These are phyloP conservation scores for Eremophila alpestris DNA, from an alignment of 2,797 vertebrate genomes.

Conservation along the genomic window DNA sequence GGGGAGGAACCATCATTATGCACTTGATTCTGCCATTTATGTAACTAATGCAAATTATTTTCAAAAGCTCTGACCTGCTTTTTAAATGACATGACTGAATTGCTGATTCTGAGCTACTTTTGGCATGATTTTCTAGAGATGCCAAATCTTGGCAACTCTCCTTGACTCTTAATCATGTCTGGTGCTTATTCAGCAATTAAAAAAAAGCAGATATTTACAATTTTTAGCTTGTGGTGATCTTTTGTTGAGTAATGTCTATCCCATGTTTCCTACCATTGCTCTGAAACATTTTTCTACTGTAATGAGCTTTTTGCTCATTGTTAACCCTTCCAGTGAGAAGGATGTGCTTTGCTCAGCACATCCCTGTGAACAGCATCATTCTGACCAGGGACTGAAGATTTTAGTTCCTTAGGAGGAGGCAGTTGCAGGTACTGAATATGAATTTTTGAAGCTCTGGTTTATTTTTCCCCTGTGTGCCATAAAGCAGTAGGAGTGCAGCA, in stretches of 20 bases:
- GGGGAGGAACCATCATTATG: not conserved
- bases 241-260: not conserved
- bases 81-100: not conserved
- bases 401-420: not conserved
- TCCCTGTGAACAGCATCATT: not conserved
- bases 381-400: not conserved
- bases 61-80: not conserved
- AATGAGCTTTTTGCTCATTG: not conserved
- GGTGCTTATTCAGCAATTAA: not conserved
- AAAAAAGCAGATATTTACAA: not conserved
- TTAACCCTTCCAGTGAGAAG: not conserved
- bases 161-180: not conserved
- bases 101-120: not conserved
- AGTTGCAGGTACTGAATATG: not conserved
- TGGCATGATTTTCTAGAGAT: not conserved
- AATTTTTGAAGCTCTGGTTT: constrained; percentile 20
- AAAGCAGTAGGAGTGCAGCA: not conserved
- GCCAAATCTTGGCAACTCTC: not conserved
- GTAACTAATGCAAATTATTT: not conserved
- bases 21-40: not conserved
- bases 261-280: not conserved
- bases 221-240: not conserved
- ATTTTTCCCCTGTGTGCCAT: not conserved
- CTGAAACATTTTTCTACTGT: not conserved
- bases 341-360: not conserved